A percentile compares a stretch with the other conserved stretches of the same genome.
Evolutionary conservation across 2,888 invertebrate species (phyloP).

Genomic region (Andrena fulva): DNA sequence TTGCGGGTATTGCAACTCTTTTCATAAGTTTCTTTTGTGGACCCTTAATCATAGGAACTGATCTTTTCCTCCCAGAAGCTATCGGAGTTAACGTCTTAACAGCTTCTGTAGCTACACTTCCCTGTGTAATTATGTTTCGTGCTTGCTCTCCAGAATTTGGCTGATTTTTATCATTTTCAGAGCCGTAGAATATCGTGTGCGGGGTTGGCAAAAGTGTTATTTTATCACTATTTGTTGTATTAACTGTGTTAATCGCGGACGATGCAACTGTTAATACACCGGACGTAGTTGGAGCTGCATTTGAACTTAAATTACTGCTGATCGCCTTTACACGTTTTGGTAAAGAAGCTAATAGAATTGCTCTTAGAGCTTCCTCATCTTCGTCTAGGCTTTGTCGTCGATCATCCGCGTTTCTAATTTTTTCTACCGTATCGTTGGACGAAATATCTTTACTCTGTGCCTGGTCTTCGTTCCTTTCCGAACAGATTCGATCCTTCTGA

Average conservation of each 20-base stretch:
- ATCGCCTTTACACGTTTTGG: constrained; percentile 72
- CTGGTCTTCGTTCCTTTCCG: neutral
- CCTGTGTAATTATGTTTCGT: neutral
- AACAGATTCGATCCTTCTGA: neutral
- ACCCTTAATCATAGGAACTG: constrained; percentile 49
- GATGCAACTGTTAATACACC: neutral
- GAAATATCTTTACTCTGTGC: neutral
- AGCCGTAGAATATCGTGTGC: neutral
- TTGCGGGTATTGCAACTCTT: constrained; percentile 72
- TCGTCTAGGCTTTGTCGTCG: constrained; percentile 80
- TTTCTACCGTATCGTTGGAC: neutral
- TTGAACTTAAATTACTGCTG: neutral
- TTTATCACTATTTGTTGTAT: constrained; percentile 7
- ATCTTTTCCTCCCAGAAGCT: constrained; percentile 59
- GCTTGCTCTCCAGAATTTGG: neutral
- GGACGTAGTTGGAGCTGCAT: neutral
- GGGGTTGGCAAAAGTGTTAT: neutral
- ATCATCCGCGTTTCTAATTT: constrained; percentile 18
- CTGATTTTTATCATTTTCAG: constrained; percentile 43
- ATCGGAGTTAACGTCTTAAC: neutral
- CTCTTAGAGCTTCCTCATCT: constrained; percentile 81
- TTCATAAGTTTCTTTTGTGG: constrained; percentile 74
- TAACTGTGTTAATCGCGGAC: neutral
- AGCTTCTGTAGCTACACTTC: neutral
- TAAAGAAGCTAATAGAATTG: constrained; percentile 79